Evolutionary conservation across 1,140 invertebrate genomes (phyloP).

Genomic region (Andrena cerasifolii): DNA sequence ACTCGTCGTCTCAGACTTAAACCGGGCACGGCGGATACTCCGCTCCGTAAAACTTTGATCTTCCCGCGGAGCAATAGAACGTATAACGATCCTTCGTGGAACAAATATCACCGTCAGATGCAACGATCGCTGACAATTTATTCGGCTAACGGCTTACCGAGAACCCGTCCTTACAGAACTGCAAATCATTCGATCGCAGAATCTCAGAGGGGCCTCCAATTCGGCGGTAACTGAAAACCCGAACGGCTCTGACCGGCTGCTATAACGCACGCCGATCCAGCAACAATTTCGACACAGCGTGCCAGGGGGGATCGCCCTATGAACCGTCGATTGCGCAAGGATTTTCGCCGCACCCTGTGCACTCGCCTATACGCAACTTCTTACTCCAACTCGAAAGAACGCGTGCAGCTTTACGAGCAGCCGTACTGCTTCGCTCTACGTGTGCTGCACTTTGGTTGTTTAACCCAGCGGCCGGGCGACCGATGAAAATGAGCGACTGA

Average conservation of each 20-base stretch:
- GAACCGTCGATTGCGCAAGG: background rate
- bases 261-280: background rate
- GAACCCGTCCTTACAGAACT: no score
- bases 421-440: background rate
- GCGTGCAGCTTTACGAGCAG: slow-evolving; percentile 6
- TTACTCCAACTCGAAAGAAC: background rate
- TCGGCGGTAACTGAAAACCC: no score
- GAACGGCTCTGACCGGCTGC: no score
- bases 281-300: background rate
- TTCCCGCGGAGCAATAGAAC: no score
- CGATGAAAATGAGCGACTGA: slow-evolving; percentile 37
- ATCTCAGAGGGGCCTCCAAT: no score
- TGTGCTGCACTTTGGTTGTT: slow-evolving; percentile 20
- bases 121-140: no score
- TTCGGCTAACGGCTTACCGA: no score
- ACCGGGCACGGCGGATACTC: no score
- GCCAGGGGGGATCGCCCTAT: background rate
- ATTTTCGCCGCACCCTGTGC: slow-evolving; percentile 1
- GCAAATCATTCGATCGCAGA: no score
- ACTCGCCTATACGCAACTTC: background rate
- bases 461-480: slow-evolving; percentile 20
- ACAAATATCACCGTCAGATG: no score
- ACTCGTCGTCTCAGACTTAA: background rate
- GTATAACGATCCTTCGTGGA: no score
- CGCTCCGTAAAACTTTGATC: background rate